Base-by-base conservation (phyloP, 2,888 invertebrate species). In the Machimus atricapillus region DNA sequence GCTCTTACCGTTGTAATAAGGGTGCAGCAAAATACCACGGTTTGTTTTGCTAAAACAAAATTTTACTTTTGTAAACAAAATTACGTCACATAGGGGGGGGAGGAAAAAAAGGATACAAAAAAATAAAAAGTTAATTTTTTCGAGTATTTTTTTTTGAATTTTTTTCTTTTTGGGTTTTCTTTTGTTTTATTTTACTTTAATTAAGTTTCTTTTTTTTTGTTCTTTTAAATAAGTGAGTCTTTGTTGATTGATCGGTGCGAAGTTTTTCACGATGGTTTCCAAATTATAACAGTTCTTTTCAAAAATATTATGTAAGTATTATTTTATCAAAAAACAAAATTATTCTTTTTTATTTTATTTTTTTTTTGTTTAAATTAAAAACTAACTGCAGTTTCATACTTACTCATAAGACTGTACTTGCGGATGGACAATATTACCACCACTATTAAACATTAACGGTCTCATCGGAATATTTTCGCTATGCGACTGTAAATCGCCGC, bases 381-480 rank as follows among this genome's bases (percentile, higher is more conserved):
- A 66, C 23, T 1, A 66, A 23, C 23, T 16, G 19, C 19, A 27
- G 0, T 8, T 3, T 34, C 19, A 34, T 85, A 74, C 85, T 85
- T 73, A 85, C 85, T 85, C 85, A 46, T 85, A 85, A 46, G 85
- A 85, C n/a, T 77, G 56, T 23, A 43, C 66, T 14, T 74, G 66
- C 7, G 73, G 73, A 83, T 88, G 88, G 87, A 87, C 85, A 43
- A 88, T 83, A 6, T 89, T 89, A 23, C 89, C 90, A 66, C 89
- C 90, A 81, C 85, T 85, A 19, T 23, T 86, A 89, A 92, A 91
- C 88, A 90, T 90, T 77, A 92, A 88, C 7, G 92, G 92, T 0
- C 91, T 90, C 91, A 97, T 93, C 81, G 97, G 97, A 91, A 97
- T 97, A 90, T 95, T 96, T 91, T 97, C 97, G 78, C 91, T 91